Evolutionary conservation across 2,113 vertebrate species (phyloP).

Genomic region (Smithornis capensis): DNA sequence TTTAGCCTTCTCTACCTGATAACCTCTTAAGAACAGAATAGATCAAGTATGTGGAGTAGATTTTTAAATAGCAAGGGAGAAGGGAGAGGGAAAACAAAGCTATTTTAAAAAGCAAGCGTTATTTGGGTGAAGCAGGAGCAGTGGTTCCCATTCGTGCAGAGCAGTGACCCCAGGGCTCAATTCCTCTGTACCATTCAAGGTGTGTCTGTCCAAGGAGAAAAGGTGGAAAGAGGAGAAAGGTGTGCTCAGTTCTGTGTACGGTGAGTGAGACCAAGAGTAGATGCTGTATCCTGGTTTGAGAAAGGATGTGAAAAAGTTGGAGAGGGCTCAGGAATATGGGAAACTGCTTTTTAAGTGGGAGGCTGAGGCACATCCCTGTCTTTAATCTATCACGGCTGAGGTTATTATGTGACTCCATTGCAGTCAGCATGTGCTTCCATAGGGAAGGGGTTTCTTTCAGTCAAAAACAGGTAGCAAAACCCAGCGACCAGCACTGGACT

Average conservation of each 20-base stretch:
- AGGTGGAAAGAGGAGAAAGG: not conserved
- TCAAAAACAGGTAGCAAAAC: not conserved
- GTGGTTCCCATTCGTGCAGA: accelerated
- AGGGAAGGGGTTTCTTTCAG: not conserved
- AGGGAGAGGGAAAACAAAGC: not conserved
- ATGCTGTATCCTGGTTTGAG: not conserved
- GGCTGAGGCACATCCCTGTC: not conserved
- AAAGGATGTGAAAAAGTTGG: not conserved
- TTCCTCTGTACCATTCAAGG: accelerated
- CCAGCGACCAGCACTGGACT: not conserved
- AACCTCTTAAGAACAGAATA: not conserved
- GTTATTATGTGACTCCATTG: not conserved
- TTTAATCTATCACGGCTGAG: not conserved
- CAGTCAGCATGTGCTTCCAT: not conserved
- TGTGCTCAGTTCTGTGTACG: not conserved
- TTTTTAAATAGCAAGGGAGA: not conserved
- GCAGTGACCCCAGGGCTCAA: not conserved
- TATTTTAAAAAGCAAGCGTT: not conserved
- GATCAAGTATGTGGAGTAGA: not conserved
- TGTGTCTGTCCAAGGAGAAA: not conserved
- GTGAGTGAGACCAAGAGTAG: not conserved
- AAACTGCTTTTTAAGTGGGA: not conserved
- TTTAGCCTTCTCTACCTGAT: not conserved
- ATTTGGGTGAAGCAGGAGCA: not conserved
- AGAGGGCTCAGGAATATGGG: not conserved